These are phyloP conservation scores for Serranus cabrilla DNA, from an alignment of 2,797 vertebrate species.

Conservation along the genomic window DNA sequence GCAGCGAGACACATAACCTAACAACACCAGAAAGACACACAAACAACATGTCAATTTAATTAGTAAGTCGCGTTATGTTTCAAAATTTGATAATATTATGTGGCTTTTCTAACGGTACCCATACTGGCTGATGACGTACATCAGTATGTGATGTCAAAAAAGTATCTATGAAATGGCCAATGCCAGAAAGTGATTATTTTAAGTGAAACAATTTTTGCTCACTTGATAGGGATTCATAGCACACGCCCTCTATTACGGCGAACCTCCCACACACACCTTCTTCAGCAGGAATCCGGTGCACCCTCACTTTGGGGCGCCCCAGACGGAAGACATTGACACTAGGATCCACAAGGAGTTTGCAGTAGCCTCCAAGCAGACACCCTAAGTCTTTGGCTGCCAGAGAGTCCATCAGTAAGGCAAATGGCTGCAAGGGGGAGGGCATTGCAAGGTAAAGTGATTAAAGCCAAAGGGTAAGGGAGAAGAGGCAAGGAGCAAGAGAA, in stretches of 20 bases:
- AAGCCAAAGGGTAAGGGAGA: conserved; percentile 65
- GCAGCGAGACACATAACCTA: conserved; percentile 94
- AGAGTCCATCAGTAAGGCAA: conserved; percentile 95
- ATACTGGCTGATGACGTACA: conserved; percentile 69
- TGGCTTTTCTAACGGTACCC: conserved; percentile 65
- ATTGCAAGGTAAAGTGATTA: conserved; percentile 68
- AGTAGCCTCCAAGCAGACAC: conserved; percentile 95
- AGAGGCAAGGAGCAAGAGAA: conserved; percentile 65
- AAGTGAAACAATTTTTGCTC: conserved; percentile 84
- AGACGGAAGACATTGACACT: conserved; percentile 91
- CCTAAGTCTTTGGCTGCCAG: conserved; percentile 96
- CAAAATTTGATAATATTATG: not conserved
- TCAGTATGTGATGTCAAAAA: conserved; percentile 66
- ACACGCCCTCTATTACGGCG: conserved; percentile 84
- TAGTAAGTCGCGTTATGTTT: not conserved
- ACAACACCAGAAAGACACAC: conserved; percentile 33
- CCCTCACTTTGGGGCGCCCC: conserved; percentile 88
- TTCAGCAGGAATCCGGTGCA: conserved; percentile 92
- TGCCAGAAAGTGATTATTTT: conserved; percentile 69
- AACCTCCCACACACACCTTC: conserved; percentile 92
- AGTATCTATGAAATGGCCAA: conserved; percentile 70
- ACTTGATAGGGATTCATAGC: conserved; percentile 88
- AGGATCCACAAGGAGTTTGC: conserved; percentile 92
- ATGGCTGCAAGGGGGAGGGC: conserved; percentile 85
- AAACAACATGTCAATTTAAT: conserved; percentile 32